phyloP scores from a whole-genome alignment of 2,113 vertebrate genomes.

The Neogale vison region DNA sequence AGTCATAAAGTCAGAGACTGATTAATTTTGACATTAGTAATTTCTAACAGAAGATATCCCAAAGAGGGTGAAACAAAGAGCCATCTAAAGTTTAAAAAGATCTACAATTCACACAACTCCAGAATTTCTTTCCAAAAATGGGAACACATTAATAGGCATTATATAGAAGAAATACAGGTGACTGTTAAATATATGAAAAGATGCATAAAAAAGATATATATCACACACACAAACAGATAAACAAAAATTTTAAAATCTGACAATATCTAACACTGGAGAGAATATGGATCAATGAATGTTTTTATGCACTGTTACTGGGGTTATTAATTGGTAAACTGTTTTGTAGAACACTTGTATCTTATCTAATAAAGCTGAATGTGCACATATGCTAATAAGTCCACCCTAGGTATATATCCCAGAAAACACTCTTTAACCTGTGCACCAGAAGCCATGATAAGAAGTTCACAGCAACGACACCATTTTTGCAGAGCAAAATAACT shows the following conservation, averaged over 20 bases:
- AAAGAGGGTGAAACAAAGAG: background rate
- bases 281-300: background rate
- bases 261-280: background rate
- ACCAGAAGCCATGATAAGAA: background rate
- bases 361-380: background rate
- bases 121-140: constrained; percentile 25
- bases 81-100: background rate
- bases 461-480: background rate
- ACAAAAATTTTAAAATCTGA: background rate
- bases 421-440: background rate
- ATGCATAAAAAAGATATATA: background rate
- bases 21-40: background rate
- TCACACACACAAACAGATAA: background rate
- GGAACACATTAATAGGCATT: constrained; percentile 23
- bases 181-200: constrained; percentile 14
- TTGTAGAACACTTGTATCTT: background rate
- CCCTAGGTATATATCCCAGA: background rate
- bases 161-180: constrained; percentile 6
- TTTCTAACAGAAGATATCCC: background rate
- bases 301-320: background rate
- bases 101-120: background rate
- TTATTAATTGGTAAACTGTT: background rate
- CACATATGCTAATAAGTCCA: background rate
- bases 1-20: background rate
- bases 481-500: constrained; percentile 12